Evolutionary conservation across 1,140 invertebrate genomes (phyloP).

Genomic region (Paraescarpia echinospica): DNA sequence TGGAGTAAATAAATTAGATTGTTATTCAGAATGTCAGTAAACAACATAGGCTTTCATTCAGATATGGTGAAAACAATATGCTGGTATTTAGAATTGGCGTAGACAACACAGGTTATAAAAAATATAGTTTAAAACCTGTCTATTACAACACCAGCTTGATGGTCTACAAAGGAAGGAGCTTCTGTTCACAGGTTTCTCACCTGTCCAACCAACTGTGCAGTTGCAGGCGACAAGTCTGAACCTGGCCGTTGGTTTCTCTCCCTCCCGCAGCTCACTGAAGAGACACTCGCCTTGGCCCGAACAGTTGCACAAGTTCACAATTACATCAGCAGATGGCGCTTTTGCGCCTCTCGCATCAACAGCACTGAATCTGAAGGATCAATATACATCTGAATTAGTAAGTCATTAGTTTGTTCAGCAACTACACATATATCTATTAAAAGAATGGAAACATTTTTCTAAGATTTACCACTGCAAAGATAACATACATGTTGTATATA

Average conservation of each 20-base stretch:
- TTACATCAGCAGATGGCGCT: neutral
- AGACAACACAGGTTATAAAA: no score
- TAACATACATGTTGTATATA: no score
- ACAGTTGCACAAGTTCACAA: neutral
- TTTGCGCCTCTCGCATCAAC: neutral
- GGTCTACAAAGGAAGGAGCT: neutral
- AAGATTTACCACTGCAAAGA: no score
- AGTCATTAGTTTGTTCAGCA: no score
- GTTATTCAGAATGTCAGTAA: no score
- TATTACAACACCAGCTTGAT: neutral
- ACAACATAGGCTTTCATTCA: no score
- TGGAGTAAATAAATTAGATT: no score
- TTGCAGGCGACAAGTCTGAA: neutral
- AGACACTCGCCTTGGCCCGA: neutral
- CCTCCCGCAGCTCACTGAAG: neutral
- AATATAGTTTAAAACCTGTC: no score
- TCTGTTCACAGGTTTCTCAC: neutral
- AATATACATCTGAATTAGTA: neutral
- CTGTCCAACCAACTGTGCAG: slow-evolving; percentile 3
- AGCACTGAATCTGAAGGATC: neutral
- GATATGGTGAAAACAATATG: no score
- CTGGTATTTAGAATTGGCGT: no score
- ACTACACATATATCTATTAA: no score
- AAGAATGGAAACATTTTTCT: no score
- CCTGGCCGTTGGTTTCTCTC: neutral